Conservation (phyloP, 2,113 vertebrate species). For the Cavia aperea region DNA sequence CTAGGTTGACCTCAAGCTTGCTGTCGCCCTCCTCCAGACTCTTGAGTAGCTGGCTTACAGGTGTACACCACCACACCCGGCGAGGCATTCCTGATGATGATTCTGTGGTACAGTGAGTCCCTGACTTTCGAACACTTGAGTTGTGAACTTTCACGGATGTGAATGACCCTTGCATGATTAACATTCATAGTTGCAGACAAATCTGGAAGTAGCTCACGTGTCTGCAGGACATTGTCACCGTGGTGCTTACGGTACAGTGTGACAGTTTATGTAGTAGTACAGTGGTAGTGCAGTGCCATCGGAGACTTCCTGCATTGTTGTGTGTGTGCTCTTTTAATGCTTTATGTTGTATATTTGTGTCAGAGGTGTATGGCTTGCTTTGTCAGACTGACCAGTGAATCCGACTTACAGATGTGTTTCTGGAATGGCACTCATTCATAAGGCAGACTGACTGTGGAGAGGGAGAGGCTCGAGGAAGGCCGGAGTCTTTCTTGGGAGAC, state of each 20-base stretch:
- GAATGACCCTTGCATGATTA: not conserved
- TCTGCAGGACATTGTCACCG: not conserved
- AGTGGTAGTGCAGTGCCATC: not conserved
- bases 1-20: not conserved
- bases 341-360: not conserved
- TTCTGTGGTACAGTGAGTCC: not conserved
- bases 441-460: not conserved
- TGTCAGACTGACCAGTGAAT: not conserved
- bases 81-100: not conserved
- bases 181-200: not conserved
- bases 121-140: not conserved
- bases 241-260: not conserved
- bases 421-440: not conserved
- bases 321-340: not conserved
- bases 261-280: not conserved
- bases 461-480: not conserved
- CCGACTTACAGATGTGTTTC: not conserved
- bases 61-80: not conserved
- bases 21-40: no score
- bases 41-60: not conserved
- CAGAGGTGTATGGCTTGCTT: not conserved
- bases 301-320: not conserved
- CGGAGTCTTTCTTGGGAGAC: not conserved
- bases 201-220: not conserved
- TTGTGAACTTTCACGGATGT: not conserved